Base-by-base conservation (phyloP, 2,888 invertebrate species). In the Callinectes sapidus region DNA sequence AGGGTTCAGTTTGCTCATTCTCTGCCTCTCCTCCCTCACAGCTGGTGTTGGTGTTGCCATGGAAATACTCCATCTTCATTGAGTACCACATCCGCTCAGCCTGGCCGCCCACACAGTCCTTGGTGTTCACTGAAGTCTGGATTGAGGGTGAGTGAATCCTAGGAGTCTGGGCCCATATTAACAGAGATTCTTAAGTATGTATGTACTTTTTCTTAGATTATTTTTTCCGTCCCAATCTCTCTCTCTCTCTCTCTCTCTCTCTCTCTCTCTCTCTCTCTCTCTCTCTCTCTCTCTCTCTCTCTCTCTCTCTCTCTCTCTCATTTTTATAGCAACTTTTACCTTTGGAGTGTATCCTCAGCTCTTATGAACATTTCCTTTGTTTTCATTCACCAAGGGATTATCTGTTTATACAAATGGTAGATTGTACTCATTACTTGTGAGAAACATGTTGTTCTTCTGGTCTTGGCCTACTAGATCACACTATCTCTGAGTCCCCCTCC, bases 41-140 rank as follows among this genome's bases (percentile, higher is more conserved):
- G 95, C 96, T 95, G 42, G 92, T 93, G 16, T 48, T 95, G 86
- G 94, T 94, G 39, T 48, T 95, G 88, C 95, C 95, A 1, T 95
- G 95, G 95, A 95, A 95, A 87, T 94, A 94, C 77, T 92, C 93
- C 35, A 94, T 94, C 18, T 94, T 94, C 85, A 95, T 95, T 66
- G 94, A 95, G 86, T 95, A 95, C 89, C 94, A 92, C 55, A 92
- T 95, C 39, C 87, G 88, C 16, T 90, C 94, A 1, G 81, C 92
- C 91, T 95, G 94, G 95, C 95, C 95, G 32, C 93, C 93, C 32
- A 81, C 92, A 6, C 88, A 92, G 39, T 42, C 81, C 28, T 42
- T 54, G 23, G 93, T 94, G 16, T 88, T 93, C 55, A 91, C 92
- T 10, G 92, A 92, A 77, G 91, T 94, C 32, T 94, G 94, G 94